Evolutionary conservation across 1,140 invertebrate species (phyloP), one percentile per base, ranked within the genome.

Genomic region (Camponotus vicinus): DNA sequence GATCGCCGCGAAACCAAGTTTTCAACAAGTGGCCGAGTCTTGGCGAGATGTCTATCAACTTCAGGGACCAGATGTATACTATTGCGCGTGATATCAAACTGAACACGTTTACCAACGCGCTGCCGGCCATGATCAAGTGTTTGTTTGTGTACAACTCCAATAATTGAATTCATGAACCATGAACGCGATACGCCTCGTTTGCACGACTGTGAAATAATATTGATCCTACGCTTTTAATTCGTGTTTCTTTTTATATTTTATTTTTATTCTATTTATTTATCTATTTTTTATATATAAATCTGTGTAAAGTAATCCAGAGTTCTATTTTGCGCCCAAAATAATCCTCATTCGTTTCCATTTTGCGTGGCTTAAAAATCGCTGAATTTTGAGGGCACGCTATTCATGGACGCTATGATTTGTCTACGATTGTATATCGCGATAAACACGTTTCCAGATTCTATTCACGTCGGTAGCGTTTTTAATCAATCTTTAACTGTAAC

Each of bases 11-110:
- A 49, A 34, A 75, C 34, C 79, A 63, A 83, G 79, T 83, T 83
- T 18, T 83, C 55, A 83, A 83, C 57, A 75, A 83, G 55, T 83
- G 79, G 55, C 49, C 69, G 69, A 61, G 55, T 45, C 42, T 75
- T 75, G 79, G 69, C 13, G 55, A 83, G 55, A 75, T 75, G 79
- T 83, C 69, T 61, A 75, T 83, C 79, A 83, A 61, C 42, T 61
- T 73, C 69, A 63, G 55, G 27, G 34, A 59, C 7, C 11, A 73
- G 27, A 82, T 73, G 69, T 73, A 55, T 34, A 32, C 15, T 34
- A 37, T 73, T 59, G 32, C 55, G 67, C n/a, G 42, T 73, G 49
- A 83, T 9, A 32, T 18, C 42, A 34, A 73, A 40, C n/a, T 61
- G 55, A 8, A 63, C 18, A 73, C 27, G 55, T 83, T 83, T 61